Conservation (phyloP, 1,140 invertebrate species). For the Pseudomyrmex sp. region DNA sequence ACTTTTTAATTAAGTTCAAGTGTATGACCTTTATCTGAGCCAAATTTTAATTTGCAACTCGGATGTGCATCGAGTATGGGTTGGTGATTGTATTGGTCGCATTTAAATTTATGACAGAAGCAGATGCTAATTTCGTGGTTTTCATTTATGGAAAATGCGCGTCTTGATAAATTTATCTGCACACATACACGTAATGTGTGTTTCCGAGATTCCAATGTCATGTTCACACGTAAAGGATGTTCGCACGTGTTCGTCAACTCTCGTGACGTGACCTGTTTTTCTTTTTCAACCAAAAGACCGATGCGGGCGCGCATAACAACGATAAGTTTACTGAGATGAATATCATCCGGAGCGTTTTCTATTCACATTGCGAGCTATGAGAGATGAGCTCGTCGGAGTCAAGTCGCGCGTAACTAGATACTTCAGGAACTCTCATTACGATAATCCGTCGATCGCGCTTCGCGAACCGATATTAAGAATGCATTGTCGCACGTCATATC, state of each 20-base stretch:
- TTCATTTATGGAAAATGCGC: too few relatives aligned
- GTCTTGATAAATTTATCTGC: neutral
- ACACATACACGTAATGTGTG: neutral
- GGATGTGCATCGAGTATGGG: too few relatives aligned
- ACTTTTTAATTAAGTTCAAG: conserved; percentile 20
- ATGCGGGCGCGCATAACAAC: conserved; percentile 32
- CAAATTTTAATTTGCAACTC: neutral
- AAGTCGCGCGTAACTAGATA: conserved; percentile 64
- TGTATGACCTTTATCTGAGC: neutral
- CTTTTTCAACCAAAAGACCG: neutral
- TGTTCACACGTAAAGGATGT: neutral
- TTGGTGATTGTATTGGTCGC: too few relatives aligned
- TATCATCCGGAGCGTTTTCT: conserved; percentile 14
- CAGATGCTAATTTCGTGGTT: too few relatives aligned
- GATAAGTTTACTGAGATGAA: conserved; percentile 47
- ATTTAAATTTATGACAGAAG: too few relatives aligned
- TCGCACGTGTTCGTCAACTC: neutral
- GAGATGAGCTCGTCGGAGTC: conserved; percentile 9
- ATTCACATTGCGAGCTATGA: conserved; percentile 1
- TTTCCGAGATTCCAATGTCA: neutral
- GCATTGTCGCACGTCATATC: conserved; percentile 67
- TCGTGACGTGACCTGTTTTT: conserved; percentile 7
- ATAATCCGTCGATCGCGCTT: conserved; percentile 62
- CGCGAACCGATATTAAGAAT: conserved; percentile 68
- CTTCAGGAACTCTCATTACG: conserved; percentile 61